These are phyloP conservation scores for Drosophila mauritiana DNA, from an alignment of 1,140 invertebrate species.

Conservation along the genomic window DNA sequence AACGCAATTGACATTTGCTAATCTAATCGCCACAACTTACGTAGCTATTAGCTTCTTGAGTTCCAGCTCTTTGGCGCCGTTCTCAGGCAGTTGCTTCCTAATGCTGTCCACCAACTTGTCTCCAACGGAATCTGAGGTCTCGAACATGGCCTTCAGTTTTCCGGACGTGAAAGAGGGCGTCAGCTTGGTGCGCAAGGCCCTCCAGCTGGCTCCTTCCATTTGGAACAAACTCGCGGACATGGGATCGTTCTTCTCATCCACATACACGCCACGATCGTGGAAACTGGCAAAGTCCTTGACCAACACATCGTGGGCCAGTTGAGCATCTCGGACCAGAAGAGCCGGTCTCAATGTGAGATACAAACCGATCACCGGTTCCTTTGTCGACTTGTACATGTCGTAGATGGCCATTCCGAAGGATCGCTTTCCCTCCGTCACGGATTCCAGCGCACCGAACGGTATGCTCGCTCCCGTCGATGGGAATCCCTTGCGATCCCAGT, in stretches of 20 bases:
- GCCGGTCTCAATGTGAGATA: slow-evolving; percentile 78
- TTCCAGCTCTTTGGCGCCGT: slow-evolving; percentile 50
- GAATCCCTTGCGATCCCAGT: slow-evolving; percentile 76
- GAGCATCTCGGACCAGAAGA: slow-evolving; percentile 85
- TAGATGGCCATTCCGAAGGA: slow-evolving; percentile 72
- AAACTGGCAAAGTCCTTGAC: slow-evolving; percentile 85
- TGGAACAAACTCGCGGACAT: slow-evolving; percentile 84
- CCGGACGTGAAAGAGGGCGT: slow-evolving; percentile 86
- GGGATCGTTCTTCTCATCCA: slow-evolving; percentile 77
- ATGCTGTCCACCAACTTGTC: slow-evolving; percentile 74
- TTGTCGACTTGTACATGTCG: slow-evolving; percentile 61
- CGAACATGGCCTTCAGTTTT: slow-evolving; percentile 87
- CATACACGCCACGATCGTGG: slow-evolving; percentile 84
- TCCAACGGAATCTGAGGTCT: slow-evolving; percentile 82
- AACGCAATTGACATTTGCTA: no score
- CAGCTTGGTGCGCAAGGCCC: slow-evolving; percentile 85
- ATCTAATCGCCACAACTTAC: slow-evolving; percentile 29
- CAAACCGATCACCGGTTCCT: slow-evolving; percentile 70
- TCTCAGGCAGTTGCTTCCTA: slow-evolving; percentile 30
- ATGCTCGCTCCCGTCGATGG: slow-evolving; percentile 39
- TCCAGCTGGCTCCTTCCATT: slow-evolving; percentile 85
- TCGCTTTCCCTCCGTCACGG: slow-evolving; percentile 36
- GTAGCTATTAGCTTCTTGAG: slow-evolving; percentile 60
- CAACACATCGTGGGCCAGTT: slow-evolving; percentile 84
- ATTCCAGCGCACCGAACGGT: slow-evolving; percentile 69